These are phyloP conservation scores for Marronus borbonicus DNA, from an alignment of 2,888 invertebrate species.

Conservation along the genomic window DNA sequence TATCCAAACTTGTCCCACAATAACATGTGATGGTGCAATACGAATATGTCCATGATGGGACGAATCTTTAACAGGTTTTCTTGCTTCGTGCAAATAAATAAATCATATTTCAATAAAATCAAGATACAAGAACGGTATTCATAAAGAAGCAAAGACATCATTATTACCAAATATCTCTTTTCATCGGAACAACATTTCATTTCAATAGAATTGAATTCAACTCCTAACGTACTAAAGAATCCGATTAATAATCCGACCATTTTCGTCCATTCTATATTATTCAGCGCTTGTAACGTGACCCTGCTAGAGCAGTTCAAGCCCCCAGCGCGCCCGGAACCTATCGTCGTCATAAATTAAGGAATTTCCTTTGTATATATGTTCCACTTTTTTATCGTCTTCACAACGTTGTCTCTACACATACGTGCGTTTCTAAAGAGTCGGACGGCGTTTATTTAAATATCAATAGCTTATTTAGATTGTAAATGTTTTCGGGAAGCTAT, in stretches of 20 bases:
- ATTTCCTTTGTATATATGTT: conserved; percentile 37
- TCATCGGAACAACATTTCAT: background rate
- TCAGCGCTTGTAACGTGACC: conserved; percentile 4
- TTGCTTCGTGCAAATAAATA: conserved; percentile 42
- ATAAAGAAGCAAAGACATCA: too few species aligned
- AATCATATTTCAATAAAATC: conserved; percentile 36
- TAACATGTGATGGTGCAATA: too few species aligned
- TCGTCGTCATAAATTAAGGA: conserved; percentile 46
- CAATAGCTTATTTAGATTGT: conserved; percentile 35
- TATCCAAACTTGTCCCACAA: too few species aligned
- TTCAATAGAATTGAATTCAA: too few species aligned
- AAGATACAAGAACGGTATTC: too few species aligned
- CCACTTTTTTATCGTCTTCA: conserved; percentile 16
- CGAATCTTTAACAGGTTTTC: too few species aligned
- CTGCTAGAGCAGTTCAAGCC: background rate
- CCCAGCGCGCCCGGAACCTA: conserved; percentile 26
- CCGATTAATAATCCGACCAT: background rate
- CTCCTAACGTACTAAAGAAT: background rate
- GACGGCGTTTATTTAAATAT: conserved; percentile 30
- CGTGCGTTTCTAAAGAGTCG: background rate
- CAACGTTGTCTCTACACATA: background rate
- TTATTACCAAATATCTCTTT: background rate
- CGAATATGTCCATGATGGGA: too few species aligned
- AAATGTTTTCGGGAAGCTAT: conserved; percentile 19
- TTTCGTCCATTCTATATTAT: background rate